Evolutionary conservation across 2,888 invertebrate genomes (phyloP), one percentile per base, ranked within the genome.

Genomic region (Linnaemya tessellans): DNA sequence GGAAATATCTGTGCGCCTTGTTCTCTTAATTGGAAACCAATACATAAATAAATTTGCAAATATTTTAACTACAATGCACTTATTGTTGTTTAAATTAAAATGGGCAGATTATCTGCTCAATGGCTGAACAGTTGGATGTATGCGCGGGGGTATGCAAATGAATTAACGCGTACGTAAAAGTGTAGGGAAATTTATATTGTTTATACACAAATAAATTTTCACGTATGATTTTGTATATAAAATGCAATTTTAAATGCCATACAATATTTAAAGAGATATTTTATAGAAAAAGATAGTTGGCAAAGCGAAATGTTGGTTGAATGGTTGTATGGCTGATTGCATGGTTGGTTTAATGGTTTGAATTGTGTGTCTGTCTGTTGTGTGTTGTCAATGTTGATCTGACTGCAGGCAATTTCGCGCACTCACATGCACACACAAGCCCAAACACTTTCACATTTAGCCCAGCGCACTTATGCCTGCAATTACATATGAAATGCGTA

Each of bases 311-410:
- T 73, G 38, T 20, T 11, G 56, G 73, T 73, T 65, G 54, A 13
- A 60, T 49, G 54, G 13, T 38, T 73, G 68, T 41, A 51, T 74
- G 79, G 68, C 68, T 79, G 74, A 60, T 68, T 79, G 67, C 74
- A 68, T 54, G 54, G 71, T 46, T 65, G 51, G 80, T 68, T 77
- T 67, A 67, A 60, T 18, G 38, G 77, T 64, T 60, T 77, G 51
- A 46, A 43, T 51, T 68, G 43, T 43, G 7, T 30, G 58, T 38
- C 58, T 60, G 62, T 60, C 67, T 62, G 70, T 65, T 46, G 18
- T 79, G 68, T 82, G n/a, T 85, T 85, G 81, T 82, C 81, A 85
- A 79, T 85, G 65, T 60, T 71, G 85, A 80, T 75, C 82, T 75
- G 75, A 75, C 85, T 85, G 75, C 79, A 80, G 85, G 82, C 82